Evolutionary conservation across 2,888 invertebrate species (phyloP).

Genomic region (Drosophila nr. medialis): DNA sequence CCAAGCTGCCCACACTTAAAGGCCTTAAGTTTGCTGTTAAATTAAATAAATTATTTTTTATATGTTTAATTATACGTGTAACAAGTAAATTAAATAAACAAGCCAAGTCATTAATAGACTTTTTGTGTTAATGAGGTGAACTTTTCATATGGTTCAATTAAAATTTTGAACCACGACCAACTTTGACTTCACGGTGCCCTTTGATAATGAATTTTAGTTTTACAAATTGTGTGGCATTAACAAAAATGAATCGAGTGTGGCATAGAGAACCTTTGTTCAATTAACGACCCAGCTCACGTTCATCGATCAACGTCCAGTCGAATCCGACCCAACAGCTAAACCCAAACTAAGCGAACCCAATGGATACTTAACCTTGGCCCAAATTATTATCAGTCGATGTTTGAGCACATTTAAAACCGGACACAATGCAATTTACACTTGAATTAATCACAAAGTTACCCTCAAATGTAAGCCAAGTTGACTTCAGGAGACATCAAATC

Average conservation of each 20-base stretch:
- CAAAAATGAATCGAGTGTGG: conserved; percentile 34
- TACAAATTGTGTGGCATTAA: conserved; percentile 26
- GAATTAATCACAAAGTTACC: conserved; percentile 54
- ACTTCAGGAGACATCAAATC: conserved; percentile 44
- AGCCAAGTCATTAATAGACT: conserved; percentile 1
- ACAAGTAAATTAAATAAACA: background rate
- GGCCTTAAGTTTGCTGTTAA: background rate
- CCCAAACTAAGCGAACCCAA: conserved; percentile 11
- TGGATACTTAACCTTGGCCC: conserved; percentile 44
- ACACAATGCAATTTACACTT: conserved; percentile 60
- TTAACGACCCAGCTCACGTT: conserved; percentile 35
- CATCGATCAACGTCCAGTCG: conserved; percentile 35
- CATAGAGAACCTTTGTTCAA: conserved; percentile 7
- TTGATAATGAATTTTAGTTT: conserved; percentile 44
- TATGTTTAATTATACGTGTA: background rate
- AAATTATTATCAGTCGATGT: conserved; percentile 39
- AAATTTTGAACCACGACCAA: conserved; percentile 14
- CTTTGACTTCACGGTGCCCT: conserved; percentile 6
- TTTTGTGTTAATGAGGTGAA: conserved; percentile 15
- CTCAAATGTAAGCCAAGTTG: conserved; percentile 48
- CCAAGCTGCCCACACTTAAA: background rate
- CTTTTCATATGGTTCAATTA: conserved; percentile 6
- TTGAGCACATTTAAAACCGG: conserved; percentile 17
- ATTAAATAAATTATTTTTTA: background rate
- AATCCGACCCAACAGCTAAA: conserved; percentile 6